These are phyloP conservation scores for Spizaetus ornatus DNA, from an alignment of 2,113 vertebrate species.

Conservation along the genomic window DNA sequence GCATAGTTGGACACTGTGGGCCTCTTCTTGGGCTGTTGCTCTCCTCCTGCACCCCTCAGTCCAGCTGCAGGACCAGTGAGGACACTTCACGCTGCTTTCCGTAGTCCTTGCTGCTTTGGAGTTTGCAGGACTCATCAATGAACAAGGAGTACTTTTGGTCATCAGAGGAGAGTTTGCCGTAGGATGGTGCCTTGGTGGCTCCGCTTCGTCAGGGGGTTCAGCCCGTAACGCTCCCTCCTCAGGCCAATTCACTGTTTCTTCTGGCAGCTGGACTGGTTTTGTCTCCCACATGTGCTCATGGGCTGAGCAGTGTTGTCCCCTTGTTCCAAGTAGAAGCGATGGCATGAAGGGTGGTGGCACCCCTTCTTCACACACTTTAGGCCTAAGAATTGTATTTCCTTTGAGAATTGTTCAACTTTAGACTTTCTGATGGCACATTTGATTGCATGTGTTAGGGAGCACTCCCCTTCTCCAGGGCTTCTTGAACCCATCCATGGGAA, in stretches of 20 bases:
- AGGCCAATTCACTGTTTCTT: neutral
- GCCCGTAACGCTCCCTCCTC: rapidly evolving
- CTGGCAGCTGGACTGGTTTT: neutral
- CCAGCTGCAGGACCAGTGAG: rapidly evolving
- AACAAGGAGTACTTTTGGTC: neutral
- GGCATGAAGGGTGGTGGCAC: neutral
- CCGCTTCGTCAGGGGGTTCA: neutral
- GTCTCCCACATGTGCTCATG: neutral
- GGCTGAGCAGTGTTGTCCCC: neutral
- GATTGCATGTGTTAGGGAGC: neutral
- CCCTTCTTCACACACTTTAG: neutral
- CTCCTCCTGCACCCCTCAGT: neutral
- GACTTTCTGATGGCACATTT: neutral
- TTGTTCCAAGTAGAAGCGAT: neutral
- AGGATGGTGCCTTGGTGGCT: neutral
- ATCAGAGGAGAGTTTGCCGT: neutral
- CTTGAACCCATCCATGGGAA: neutral
- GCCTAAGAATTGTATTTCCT: neutral
- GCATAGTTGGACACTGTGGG: rapidly evolving
- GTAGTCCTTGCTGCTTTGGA: neutral
- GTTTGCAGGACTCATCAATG: neutral
- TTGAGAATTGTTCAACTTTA: neutral
- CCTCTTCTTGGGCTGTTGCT: neutral
- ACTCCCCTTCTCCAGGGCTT: neutral
- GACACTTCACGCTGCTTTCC: neutral